Base-by-base conservation (phyloP, 2,113 vertebrate genomes). In the Entomyzon cyanotis region DNA sequence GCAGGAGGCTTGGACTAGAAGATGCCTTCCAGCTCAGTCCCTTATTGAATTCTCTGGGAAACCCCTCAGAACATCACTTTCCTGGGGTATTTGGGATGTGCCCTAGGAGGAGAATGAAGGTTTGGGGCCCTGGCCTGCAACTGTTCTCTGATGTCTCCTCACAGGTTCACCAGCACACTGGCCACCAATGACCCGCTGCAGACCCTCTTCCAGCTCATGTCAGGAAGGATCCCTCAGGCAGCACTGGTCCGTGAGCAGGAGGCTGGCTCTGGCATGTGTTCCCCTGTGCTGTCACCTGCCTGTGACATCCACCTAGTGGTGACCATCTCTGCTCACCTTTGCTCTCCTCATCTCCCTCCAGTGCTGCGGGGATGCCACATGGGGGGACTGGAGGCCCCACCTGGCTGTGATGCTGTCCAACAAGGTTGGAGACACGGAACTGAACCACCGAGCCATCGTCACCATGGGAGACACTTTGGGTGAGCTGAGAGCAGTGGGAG, bases 351-450 rank as follows among this genome's bases (percentile, higher is more conserved):
- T 59, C 58, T 95, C 87, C 55, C 39, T 68, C 37, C 93, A 99
- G 99, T 98, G 97, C 94, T 99, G 98, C 8, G 98, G 98, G 28
- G 98, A 98, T 91, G 98, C 98, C 60, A 97, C 97, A 0, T 99
- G 98, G 98, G 99, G 98, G 27, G 98, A 99, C 95, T 99, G 99
- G 99, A 98, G 98, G 90, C 99, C 99, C 18, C 99, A 99, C 68
- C 94, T 99, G 96, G 99, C 99, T 2, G 98, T 98, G 42, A 98
- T 99, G 95, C 69, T 99, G 58, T 99, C 99, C 82, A 99, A 99
- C 92, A 98, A 98, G 77, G 97, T 91, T 3, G 98, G 97, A 53
- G 98, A 99, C 53, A 23, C 31, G 0, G 97, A 97, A 21, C 55
- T 98, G 82, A 98, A 98, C 53, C 97, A 96, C 59, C 97, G 97